phyloP scores from a whole-genome alignment of 2,113 vertebrate species.

The Ginglymostoma cirratum region DNA sequence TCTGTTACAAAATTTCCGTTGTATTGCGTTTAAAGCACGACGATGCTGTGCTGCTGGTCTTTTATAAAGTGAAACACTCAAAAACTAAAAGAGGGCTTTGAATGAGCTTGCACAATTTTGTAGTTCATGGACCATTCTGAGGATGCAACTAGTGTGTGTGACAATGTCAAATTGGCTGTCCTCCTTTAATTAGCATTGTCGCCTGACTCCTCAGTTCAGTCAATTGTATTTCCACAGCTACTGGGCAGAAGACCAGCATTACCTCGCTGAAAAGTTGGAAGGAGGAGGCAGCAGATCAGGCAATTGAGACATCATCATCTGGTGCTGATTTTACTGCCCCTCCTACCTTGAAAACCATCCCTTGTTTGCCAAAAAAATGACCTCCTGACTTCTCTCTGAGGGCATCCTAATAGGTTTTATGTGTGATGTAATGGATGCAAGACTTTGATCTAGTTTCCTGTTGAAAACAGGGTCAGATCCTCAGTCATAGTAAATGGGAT shows the following conservation, averaged over 20 bases:
- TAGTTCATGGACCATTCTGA: too few relatives aligned
- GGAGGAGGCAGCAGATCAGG: neutral
- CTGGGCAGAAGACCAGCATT: neutral
- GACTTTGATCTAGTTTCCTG: neutral
- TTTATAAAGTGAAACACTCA: too few relatives aligned
- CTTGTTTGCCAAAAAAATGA: too few relatives aligned
- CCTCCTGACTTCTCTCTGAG: too few relatives aligned
- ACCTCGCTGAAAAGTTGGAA: neutral
- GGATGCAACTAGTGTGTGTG: neutral
- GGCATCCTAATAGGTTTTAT: neutral
- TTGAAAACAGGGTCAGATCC: neutral
- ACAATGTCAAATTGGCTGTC: neutral
- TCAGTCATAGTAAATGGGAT: conserved; percentile 9
- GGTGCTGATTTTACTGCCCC: too few relatives aligned
- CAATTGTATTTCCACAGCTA: neutral
- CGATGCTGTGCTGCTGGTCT: too few relatives aligned
- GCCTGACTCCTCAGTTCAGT: neutral
- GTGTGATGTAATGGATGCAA: neutral
- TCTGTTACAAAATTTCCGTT: too few relatives aligned
- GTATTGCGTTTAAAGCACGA: too few relatives aligned
- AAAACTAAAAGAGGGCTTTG: too few relatives aligned
- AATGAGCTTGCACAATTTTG: too few relatives aligned
- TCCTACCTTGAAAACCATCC: neutral
- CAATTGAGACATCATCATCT: neutral
- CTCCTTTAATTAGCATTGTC: neutral